These are phyloP conservation scores for Synergus gifuensis DNA, from an alignment of 2,888 invertebrate species.

Conservation along the genomic window DNA sequence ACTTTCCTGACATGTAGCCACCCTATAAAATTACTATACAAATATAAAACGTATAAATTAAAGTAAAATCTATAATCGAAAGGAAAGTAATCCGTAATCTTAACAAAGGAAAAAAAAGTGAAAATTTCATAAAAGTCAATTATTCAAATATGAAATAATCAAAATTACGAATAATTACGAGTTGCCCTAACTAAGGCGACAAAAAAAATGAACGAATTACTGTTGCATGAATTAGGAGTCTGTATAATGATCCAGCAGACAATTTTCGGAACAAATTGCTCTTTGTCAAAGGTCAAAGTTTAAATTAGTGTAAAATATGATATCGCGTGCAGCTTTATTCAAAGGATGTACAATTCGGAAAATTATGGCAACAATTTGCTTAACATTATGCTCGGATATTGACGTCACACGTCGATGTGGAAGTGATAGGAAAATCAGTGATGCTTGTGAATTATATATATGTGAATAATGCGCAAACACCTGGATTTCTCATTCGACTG, in stretches of 20 bases:
- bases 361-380: constrained; percentile 29
- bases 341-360: constrained; percentile 4
- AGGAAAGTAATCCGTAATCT: not conserved
- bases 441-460: not conserved
- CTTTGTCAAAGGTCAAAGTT: constrained; percentile 4
- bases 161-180: not conserved
- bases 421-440: not conserved
- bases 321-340: constrained; percentile 8
- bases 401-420: constrained; percentile 21
- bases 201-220: not conserved
- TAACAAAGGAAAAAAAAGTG: not conserved
- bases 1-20: no score
- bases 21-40: not conserved
- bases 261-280: not conserved
- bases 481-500: constrained; percentile 11
- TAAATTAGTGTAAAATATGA: not conserved
- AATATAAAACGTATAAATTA: not conserved
- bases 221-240: not conserved
- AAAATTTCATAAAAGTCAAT: not conserved
- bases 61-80: not conserved
- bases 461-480: not conserved
- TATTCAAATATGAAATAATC: not conserved
- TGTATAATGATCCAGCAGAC: not conserved
- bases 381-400: constrained; percentile 11
- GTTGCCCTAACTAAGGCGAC: not conserved